phyloP scores from a whole-genome alignment of 2,797 vertebrate species.

The Rhynchotus rufescens region DNA sequence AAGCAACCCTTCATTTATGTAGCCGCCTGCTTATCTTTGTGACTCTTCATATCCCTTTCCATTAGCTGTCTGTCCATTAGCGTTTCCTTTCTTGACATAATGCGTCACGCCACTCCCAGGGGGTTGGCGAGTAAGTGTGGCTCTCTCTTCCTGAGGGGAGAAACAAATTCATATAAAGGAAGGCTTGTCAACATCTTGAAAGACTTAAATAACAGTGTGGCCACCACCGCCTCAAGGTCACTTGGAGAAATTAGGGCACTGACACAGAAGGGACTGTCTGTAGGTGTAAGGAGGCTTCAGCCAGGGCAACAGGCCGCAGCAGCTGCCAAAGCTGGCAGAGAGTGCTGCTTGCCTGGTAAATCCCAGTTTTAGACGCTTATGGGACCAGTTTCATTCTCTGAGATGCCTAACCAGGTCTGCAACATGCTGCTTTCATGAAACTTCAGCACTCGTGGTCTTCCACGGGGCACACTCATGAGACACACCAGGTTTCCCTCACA shows the following conservation, averaged over 20 bases:
- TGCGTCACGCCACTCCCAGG: neutral
- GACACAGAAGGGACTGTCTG: neutral
- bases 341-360: neutral
- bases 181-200: neutral
- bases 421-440: accelerated
- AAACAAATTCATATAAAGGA: neutral
- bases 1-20: neutral
- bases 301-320: too few relatives aligned
- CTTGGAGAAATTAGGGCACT: neutral
- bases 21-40: neutral
- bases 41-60: neutral
- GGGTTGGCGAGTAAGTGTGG: neutral
- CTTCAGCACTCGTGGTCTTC: neutral
- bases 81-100: neutral
- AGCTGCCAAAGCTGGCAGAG: too few relatives aligned
- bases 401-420: neutral
- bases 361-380: too few relatives aligned
- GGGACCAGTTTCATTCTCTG: neutral
- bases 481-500: neutral
- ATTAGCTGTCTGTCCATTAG: neutral
- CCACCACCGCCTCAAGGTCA: too few relatives aligned
- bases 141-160: neutral
- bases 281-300: too few relatives aligned
- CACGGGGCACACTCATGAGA: accelerated
- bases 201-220: neutral